These are phyloP conservation scores for Arion vulgaris DNA, from an alignment of 1,140 invertebrate species.

Conservation along the genomic window DNA sequence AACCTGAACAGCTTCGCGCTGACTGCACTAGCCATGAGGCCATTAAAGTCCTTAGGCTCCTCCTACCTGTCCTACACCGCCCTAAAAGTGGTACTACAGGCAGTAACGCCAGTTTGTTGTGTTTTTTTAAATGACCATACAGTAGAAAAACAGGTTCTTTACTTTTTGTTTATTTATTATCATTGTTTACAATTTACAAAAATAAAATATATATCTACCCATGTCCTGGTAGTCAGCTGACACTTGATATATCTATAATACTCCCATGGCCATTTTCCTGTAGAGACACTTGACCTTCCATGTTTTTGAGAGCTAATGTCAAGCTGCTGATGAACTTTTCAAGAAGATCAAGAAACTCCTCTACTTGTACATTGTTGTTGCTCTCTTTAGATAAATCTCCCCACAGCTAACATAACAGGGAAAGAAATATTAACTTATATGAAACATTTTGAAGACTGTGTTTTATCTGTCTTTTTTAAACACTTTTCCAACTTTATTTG, in stretches of 20 bases:
- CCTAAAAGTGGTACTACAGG: too few species aligned
- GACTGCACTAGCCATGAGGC: too few species aligned
- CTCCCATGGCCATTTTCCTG: constrained; percentile 65
- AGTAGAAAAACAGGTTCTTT: too few species aligned
- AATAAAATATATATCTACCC: constrained; percentile 51
- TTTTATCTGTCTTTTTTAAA: neutral
- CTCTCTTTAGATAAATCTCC: constrained; percentile 58
- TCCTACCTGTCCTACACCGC: too few species aligned
- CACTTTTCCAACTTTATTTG: neutral
- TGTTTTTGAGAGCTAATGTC: constrained; percentile 66
- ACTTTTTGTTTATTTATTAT: too few species aligned
- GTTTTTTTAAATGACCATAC: too few species aligned
- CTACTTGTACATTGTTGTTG: constrained; percentile 59
- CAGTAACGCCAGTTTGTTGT: too few species aligned
- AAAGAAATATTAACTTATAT: neutral
- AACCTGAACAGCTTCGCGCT: too few species aligned
- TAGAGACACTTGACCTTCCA: constrained; percentile 71
- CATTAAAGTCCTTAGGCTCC: too few species aligned
- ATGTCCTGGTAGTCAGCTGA: constrained; percentile 69
- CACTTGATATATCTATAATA: constrained; percentile 65
- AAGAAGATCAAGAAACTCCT: constrained; percentile 71
- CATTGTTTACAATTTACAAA: too few species aligned
- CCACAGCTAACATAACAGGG: constrained; percentile 53
- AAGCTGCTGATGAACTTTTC: constrained; percentile 70
- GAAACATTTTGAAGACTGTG: neutral